Evolutionary conservation across 2,888 invertebrate species (phyloP), one percentile per base, ranked within the genome.

Genomic region (Zygothrica quintamaculata): DNA sequence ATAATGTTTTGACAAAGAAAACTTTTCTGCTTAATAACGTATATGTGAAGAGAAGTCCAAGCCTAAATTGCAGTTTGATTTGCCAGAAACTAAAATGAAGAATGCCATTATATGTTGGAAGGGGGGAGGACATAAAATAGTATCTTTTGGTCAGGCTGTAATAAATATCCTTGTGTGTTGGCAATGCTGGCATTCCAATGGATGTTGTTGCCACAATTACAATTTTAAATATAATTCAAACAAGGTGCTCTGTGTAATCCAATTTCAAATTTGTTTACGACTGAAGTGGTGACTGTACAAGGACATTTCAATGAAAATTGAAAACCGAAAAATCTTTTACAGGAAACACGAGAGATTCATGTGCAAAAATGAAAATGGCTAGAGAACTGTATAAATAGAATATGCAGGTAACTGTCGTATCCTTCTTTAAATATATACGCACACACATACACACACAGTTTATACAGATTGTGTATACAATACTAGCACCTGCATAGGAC

Each of bases 341-440:
- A 81, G 80, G 82, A 81, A 80, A 80, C 74, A 62, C 71, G 47
- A 65, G 18, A 77, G 68, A 71, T 51, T 58, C 64, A 60, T 70
- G 70, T 77, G 73, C 77, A 65, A 67, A 79, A 57, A 16, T 33
- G 37, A 42, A 33, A 59, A 59, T 42, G 65, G 66, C 72, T 69
- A 72, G 60, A 62, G 61, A 70, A 59, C 59, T 74, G 42, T 82
- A 62, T 75, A 74, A 73, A 74, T 74, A 66, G 73, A 61, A 84
- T 75, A 77, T 81, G 79, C 81, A 84, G 84, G 84, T 81, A 84
- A 59, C 59, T 48, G 56, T 57, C 11, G 55, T 62, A 31, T 65
- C 57, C 72, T 52, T 36, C 72, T 52, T 36, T 22, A 6, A 46
- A 52, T 40, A 51, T 33, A 56, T 26, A 40, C 52, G 53, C 36